Percentiles rank a stretch among this genome's conserved stretches.
Conservation (phyloP, 1,140 invertebrate genomes). For the Phymorhynchus buccinoides region DNA sequence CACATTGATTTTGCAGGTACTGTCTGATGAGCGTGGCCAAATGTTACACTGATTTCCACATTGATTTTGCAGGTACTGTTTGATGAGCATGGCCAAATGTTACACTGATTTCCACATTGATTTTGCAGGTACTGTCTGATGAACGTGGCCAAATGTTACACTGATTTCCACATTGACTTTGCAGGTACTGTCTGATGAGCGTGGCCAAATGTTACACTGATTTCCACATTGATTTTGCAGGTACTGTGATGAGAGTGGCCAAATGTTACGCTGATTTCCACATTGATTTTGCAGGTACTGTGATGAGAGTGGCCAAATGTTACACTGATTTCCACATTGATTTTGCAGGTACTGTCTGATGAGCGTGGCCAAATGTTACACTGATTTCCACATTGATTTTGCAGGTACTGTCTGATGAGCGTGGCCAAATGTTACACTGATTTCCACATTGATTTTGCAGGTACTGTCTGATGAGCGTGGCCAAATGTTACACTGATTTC, state of each 20-base stretch:
- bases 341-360: slow-evolving; percentile 94
- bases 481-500: slow-evolving; percentile 98
- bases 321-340: slow-evolving; percentile 98
- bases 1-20: slow-evolving; percentile 92
- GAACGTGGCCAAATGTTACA: slow-evolving; percentile 98
- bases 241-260: slow-evolving; percentile 97
- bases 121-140: slow-evolving; percentile 94
- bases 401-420: slow-evolving; percentile 98
- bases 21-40: slow-evolving; percentile 98
- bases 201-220: slow-evolving; percentile 98
- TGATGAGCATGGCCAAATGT: slow-evolving; percentile 97
- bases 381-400: slow-evolving; percentile 93
- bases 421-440: slow-evolving; percentile 98
- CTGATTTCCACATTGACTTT: slow-evolving; percentile 93
- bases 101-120: slow-evolving; percentile 98
- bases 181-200: slow-evolving; percentile 98
- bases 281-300: slow-evolving; percentile 87
- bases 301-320: slow-evolving; percentile 97
- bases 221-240: slow-evolving; percentile 90
- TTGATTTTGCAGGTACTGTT: slow-evolving; percentile 90
- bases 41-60: slow-evolving; percentile 99
- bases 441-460: slow-evolving; percentile 90
- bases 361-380: slow-evolving; percentile 98
- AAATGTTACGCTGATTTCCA: slow-evolving; percentile 99
- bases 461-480: slow-evolving; percentile 98